These are phyloP conservation scores for Drosophila diplacantha DNA, from an alignment of 2,888 invertebrate genomes.

Conservation along the genomic window DNA sequence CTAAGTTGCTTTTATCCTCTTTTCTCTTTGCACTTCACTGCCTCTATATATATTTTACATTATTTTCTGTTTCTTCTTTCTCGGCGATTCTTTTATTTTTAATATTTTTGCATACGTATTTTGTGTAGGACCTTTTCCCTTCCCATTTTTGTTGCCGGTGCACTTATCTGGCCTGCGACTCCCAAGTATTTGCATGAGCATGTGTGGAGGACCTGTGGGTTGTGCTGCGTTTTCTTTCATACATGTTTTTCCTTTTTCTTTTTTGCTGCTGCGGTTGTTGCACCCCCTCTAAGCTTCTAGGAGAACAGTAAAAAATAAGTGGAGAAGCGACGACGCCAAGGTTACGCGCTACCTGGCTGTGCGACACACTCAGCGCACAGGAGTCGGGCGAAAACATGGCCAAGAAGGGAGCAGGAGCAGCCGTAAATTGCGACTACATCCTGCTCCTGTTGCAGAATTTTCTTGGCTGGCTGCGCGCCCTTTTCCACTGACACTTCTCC, in stretches of 20 bases:
- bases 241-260: background rate
- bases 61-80: background rate
- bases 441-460: slow-evolving; percentile 26
- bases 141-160: slow-evolving; percentile 38
- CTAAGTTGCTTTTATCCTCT: too few relatives aligned
- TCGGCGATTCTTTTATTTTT: background rate
- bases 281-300: slow-evolving; percentile 32
- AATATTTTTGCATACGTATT: background rate
- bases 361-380: slow-evolving; percentile 28
- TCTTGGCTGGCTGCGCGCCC: slow-evolving; percentile 19
- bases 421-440: slow-evolving; percentile 26
- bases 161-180: slow-evolving; percentile 44
- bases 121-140: background rate
- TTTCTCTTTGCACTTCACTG: too few relatives aligned
- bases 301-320: slow-evolving; percentile 33
- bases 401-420: slow-evolving; percentile 3
- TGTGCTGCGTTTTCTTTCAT: slow-evolving; percentile 8
- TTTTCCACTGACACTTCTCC: background rate
- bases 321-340: slow-evolving; percentile 53
- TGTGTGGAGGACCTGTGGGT: slow-evolving; percentile 20
- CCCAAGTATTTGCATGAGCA: slow-evolving; percentile 48
- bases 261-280: slow-evolving; percentile 44
- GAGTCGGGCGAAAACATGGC: slow-evolving; percentile 3
- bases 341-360: slow-evolving; percentile 46
- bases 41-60: too few relatives aligned